Evolutionary conservation across 2,113 vertebrate species (phyloP).

Genomic region (Urocitellus parryii): DNA sequence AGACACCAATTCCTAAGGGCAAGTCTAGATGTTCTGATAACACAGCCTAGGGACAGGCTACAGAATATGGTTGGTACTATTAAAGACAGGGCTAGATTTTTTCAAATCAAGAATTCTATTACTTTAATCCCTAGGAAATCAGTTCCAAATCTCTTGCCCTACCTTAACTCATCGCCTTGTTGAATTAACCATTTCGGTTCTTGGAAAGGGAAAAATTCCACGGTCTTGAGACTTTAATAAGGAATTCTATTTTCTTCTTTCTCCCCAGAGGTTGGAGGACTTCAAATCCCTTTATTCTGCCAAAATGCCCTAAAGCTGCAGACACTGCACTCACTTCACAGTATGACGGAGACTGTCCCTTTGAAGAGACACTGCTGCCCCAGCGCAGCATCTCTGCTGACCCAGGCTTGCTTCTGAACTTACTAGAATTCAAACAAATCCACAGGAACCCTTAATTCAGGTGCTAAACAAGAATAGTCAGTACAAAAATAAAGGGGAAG

Average conservation of each 20-base stretch:
- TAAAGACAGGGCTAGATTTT: conserved; percentile 26
- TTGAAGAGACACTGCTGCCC: background rate
- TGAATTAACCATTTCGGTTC: conserved; percentile 57
- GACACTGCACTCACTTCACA: background rate
- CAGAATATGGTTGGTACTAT: background rate
- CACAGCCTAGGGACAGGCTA: background rate
- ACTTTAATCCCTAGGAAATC: conserved; percentile 56
- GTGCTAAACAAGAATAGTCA: background rate
- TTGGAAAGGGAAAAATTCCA: conserved; percentile 50
- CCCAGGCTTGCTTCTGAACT: background rate
- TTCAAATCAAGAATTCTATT: conserved; percentile 59
- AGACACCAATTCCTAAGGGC: background rate
- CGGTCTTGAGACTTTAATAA: conserved; percentile 46
- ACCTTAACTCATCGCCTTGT: conserved; percentile 17
- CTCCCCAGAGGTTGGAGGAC: conserved; percentile 10
- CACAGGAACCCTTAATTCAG: conserved; percentile 22
- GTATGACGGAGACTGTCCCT: background rate
- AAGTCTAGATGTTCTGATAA: background rate
- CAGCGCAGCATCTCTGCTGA: background rate
- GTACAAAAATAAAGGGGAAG: background rate
- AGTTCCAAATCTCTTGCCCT: background rate
- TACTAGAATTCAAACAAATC: background rate
- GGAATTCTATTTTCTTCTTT: conserved; percentile 66
- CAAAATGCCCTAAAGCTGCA: background rate
- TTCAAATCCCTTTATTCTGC: conserved; percentile 8